Percentiles rank a stretch among this genome's conserved stretches.
Conservation (phyloP, 2,797 vertebrate genomes). For the Heliangelus exortis region DNA sequence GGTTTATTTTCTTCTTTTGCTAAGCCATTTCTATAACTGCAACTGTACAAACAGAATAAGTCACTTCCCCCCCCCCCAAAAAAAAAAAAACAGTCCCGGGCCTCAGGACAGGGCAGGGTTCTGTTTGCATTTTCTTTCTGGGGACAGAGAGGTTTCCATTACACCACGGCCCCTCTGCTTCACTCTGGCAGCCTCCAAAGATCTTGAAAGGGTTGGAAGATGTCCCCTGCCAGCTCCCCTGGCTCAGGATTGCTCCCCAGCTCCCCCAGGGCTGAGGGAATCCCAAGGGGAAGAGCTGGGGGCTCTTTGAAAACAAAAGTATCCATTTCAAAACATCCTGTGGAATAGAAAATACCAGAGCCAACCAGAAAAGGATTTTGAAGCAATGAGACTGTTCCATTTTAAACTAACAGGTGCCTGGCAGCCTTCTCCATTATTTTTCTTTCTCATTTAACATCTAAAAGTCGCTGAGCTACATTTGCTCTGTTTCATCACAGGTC, state of each 20-base stretch:
- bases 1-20: background rate
- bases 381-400: background rate
- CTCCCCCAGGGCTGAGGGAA: background rate
- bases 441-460: background rate
- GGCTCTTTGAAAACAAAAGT: constrained; percentile 7
- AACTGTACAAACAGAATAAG: background rate
- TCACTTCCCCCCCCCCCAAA: background rate
- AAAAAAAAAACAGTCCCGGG: background rate
- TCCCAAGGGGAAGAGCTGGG: background rate
- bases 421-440: background rate
- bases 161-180: background rate
- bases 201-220: background rate
- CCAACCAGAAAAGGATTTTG: background rate
- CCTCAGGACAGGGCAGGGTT: background rate
- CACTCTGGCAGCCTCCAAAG: background rate
- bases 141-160: background rate
- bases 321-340: background rate
- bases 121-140: background rate
- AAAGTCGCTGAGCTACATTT: background rate
- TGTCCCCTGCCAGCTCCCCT: background rate
- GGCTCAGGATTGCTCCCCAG: background rate
- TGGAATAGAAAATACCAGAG: background rate
- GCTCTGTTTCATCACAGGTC: background rate
- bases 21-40: background rate
- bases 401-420: background rate